Percentiles rank a stretch among this genome's conserved stretches.
Evolutionary conservation across 30 jellyfish, hydroid and myxozoan species (phyloP).

Genomic region (Sanderia malayensis): DNA sequence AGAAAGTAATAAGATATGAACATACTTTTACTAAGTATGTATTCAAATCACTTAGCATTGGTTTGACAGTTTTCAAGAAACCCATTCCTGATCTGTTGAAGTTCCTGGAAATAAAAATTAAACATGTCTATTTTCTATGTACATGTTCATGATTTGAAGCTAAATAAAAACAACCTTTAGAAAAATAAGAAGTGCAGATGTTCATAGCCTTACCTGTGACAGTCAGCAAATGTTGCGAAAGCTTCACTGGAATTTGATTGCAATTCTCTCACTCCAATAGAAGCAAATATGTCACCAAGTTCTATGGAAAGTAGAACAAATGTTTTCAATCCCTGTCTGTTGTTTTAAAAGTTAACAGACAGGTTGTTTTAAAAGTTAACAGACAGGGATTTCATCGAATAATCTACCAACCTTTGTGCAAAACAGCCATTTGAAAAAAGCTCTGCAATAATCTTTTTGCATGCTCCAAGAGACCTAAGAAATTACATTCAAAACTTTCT

Average conservation of each 20-base stretch:
- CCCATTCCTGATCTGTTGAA: constrained; percentile 82
- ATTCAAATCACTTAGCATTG: constrained; percentile 92
- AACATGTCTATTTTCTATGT: too few species aligned
- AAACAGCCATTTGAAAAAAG: constrained; percentile 80
- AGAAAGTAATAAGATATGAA: too few species aligned
- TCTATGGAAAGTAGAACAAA: constrained; percentile 47
- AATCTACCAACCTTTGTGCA: constrained; percentile 78
- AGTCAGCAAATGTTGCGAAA: constrained; percentile 93
- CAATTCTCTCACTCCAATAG: constrained; percentile 91
- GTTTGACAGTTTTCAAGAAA: constrained; percentile 86
- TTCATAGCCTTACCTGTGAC: too few species aligned
- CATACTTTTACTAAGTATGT: constrained; percentile 84
- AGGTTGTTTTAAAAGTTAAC: background rate
- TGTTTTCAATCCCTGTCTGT: background rate
- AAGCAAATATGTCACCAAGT: constrained; percentile 94
- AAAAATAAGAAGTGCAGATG: too few species aligned
- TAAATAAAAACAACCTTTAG: too few species aligned
- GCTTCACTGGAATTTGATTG: constrained; percentile 96
- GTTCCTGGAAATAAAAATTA: constrained; percentile 64
- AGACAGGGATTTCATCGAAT: background rate
- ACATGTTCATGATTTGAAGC: too few species aligned
- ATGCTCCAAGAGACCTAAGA: constrained; percentile 87
- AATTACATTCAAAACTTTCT: too few species aligned
- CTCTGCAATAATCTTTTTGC: constrained; percentile 85
- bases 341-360: too few species aligned